Conservation (phyloP, 2,888 invertebrate species). For the Agrotis exclamationis region DNA sequence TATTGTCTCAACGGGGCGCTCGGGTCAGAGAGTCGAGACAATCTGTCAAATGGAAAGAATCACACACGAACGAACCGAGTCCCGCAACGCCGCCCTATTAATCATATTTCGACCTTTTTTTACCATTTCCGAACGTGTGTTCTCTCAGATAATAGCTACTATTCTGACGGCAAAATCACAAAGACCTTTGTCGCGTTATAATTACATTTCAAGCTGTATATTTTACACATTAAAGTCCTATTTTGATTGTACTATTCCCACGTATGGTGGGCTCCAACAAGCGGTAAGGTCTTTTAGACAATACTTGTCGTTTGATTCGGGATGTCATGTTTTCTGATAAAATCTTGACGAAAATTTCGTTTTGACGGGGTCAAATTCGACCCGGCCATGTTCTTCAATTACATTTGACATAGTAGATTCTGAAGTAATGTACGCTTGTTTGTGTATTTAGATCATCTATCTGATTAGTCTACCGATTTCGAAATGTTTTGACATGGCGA, state of each 20-base stretch:
- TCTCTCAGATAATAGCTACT: constrained; percentile 89
- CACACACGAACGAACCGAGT: constrained; percentile 83
- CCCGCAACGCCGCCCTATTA: constrained; percentile 87
- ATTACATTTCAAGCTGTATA: constrained; percentile 57
- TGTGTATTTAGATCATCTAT: constrained; percentile 78
- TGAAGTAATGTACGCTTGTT: constrained; percentile 71
- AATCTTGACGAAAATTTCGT: constrained; percentile 87
- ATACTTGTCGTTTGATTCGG: constrained; percentile 89
- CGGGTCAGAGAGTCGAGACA: constrained; percentile 90
- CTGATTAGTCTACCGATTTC: constrained; percentile 75
- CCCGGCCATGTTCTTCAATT: constrained; percentile 85
- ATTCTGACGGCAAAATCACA: constrained; percentile 78
- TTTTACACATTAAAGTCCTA: constrained; percentile 55
- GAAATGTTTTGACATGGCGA: constrained; percentile 73
- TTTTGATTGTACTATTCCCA: constrained; percentile 40
- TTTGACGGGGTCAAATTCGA: constrained; percentile 87
- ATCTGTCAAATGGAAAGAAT: constrained; percentile 91
- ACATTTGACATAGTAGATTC: constrained; percentile 84
- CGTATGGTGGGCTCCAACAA: constrained; percentile 68
- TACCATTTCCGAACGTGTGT: constrained; percentile 88
- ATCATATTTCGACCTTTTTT: constrained; percentile 90
- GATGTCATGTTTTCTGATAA: constrained; percentile 87
- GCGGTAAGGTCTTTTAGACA: constrained; percentile 82
- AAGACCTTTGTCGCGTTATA: constrained; percentile 60
- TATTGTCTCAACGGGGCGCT: constrained; percentile 88